A percentile compares a stretch with the other conserved stretches of the same genome.
Evolutionary conservation across 2,888 invertebrate genomes (phyloP).

Genomic region (Cosmorhoe ocellata): DNA sequence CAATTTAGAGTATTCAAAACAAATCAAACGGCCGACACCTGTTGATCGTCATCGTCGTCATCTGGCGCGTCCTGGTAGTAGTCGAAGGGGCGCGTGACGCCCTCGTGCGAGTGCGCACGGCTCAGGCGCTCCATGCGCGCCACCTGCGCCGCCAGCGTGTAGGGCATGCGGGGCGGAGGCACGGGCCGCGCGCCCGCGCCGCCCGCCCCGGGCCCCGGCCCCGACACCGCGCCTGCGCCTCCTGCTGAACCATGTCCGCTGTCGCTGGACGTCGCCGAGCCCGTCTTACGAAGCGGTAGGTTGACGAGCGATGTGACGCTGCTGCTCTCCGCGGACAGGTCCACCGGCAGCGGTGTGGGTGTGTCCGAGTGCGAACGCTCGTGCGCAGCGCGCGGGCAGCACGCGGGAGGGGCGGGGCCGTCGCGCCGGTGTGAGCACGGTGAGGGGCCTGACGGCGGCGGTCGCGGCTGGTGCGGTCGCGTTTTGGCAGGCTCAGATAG

Average conservation of each 20-base stretch:
- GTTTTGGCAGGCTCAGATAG: slow-evolving; percentile 94
- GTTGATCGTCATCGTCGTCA: slow-evolving; percentile 79
- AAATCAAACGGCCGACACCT: slow-evolving; percentile 77
- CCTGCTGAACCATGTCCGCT: slow-evolving; percentile 90
- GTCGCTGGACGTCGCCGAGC: slow-evolving; percentile 96
- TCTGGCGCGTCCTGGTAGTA: slow-evolving; percentile 83
- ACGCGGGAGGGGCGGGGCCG: slow-evolving; percentile 76
- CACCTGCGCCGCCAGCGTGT: slow-evolving; percentile 93
- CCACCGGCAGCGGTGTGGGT: slow-evolving; percentile 91
- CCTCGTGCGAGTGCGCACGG: slow-evolving; percentile 93
- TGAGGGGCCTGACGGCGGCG: slow-evolving; percentile 85
- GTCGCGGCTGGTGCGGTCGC: slow-evolving; percentile 92
- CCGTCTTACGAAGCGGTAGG: slow-evolving; percentile 93
- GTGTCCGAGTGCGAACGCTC: slow-evolving; percentile 96
- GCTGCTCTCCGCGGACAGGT: slow-evolving; percentile 96
- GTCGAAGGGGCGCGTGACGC: slow-evolving; percentile 89
- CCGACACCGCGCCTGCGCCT: too few relatives aligned
- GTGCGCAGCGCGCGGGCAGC: slow-evolving; percentile 86
- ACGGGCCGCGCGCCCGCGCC: slow-evolving; percentile 84
- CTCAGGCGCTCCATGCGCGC: slow-evolving; percentile 91
- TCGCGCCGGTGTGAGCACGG: slow-evolving; percentile 84
- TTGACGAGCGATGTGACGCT: slow-evolving; percentile 96
- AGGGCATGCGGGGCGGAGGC: slow-evolving; percentile 86
- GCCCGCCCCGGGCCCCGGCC: too few relatives aligned
- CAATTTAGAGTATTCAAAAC: slow-evolving; percentile 62